These are phyloP conservation scores for Agrotis puta DNA, from an alignment of 2,888 invertebrate genomes.

Conservation along the genomic window DNA sequence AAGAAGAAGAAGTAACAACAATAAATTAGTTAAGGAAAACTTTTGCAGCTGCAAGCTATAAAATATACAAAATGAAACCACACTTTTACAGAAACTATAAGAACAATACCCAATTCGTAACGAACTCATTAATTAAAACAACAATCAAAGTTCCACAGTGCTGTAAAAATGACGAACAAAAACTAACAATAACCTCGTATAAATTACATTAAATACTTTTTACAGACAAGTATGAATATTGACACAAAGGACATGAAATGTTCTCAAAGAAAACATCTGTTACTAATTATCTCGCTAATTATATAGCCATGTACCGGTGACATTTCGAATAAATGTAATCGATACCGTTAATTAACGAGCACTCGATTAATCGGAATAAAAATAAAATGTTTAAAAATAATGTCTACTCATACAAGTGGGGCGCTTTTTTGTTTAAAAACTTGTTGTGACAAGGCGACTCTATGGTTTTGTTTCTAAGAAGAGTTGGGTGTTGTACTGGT, in stretches of 20 bases:
- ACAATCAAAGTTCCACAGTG: conserved; percentile 47
- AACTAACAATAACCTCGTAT: conserved; percentile 41
- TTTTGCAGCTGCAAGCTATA: neutral
- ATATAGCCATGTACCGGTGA: conserved; percentile 65
- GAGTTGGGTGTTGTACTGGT: conserved; percentile 38
- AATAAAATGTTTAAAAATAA: conserved; percentile 54
- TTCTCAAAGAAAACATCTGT: conserved; percentile 57
- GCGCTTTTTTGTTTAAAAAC: conserved; percentile 50
- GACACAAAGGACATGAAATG: conserved; percentile 40
- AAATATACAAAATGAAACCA: neutral
- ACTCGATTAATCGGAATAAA: conserved; percentile 71
- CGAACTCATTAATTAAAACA: conserved; percentile 48
- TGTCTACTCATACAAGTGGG: conserved; percentile 45
- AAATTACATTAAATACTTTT: conserved; percentile 53
- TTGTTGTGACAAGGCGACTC: conserved; percentile 16
- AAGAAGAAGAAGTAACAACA: too few relatives aligned
- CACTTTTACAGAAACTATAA: conserved; percentile 9
- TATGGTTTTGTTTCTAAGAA: conserved; percentile 57
- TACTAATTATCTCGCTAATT: conserved; percentile 66
- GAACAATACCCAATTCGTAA: conserved; percentile 28
- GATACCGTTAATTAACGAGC: conserved; percentile 73
- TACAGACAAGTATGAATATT: conserved; percentile 46
- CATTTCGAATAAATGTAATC: conserved; percentile 77
- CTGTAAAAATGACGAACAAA: conserved; percentile 43
- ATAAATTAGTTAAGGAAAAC: neutral